These are phyloP conservation scores for Fissipunctia ypsillon DNA, from an alignment of 2,888 invertebrate species.

Conservation along the genomic window DNA sequence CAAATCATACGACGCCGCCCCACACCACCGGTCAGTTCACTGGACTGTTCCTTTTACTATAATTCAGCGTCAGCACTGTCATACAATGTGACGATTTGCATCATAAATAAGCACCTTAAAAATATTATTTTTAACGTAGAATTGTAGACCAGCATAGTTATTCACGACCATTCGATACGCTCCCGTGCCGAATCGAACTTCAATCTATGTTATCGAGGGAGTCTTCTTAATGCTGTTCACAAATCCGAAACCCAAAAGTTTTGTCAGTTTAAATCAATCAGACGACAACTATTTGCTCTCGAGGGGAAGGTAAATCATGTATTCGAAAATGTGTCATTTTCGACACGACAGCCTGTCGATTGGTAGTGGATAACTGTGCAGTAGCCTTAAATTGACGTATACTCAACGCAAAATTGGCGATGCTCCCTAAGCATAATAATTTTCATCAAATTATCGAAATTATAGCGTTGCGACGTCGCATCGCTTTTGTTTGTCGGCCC, in stretches of 20 bases:
- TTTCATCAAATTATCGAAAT: background rate
- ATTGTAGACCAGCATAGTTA: background rate
- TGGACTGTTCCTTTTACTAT: background rate
- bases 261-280: too few relatives aligned
- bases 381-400: too few relatives aligned
- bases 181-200: background rate
- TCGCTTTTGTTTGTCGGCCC: too few relatives aligned
- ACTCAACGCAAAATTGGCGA: background rate
- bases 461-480: background rate
- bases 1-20: background rate
- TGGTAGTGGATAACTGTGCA: background rate
- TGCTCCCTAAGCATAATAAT: background rate
- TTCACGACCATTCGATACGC: background rate
- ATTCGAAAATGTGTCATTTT: too few relatives aligned
- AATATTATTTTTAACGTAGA: background rate
- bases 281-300: too few relatives aligned
- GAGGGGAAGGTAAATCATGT: too few relatives aligned
- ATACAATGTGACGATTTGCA: background rate
- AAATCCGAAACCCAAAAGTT: too few relatives aligned
- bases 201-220: background rate
- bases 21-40: constrained; percentile 14
- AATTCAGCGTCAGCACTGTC: background rate
- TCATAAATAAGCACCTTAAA: background rate
- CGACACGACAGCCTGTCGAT: too few relatives aligned
- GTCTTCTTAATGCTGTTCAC: background rate